phyloP scores from a whole-genome alignment of 2,888 invertebrate species.

The Hirtodrosophila trivittata region DNA sequence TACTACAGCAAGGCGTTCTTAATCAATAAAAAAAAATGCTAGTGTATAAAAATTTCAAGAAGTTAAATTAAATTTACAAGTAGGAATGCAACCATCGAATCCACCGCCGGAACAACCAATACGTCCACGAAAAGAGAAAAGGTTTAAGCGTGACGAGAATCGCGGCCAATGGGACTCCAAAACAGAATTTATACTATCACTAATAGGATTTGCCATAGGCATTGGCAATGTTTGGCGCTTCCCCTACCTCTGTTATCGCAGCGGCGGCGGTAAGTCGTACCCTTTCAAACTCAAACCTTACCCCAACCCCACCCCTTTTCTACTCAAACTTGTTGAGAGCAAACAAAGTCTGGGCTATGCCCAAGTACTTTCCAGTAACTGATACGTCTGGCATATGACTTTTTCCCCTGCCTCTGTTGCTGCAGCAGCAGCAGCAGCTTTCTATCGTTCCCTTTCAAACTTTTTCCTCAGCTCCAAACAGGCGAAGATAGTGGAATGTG shows the following conservation, averaged over 20 bases:
- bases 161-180: constrained; percentile 90
- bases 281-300: no score
- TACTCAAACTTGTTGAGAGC: no score
- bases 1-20: neutral
- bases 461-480: no score
- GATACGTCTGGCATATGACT: neutral
- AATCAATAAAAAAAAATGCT: neutral
- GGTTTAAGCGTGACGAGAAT: constrained; percentile 69
- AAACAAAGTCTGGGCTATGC: no score
- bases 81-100: constrained; percentile 5
- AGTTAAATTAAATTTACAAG: neutral
- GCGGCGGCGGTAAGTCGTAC: constrained; percentile 88
- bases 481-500: no score
- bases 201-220: constrained; percentile 93
- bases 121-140: constrained; percentile 24
- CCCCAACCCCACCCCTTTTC: neutral
- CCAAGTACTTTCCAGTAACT: constrained; percentile 1
- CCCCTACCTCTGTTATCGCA: constrained; percentile 93
- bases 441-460: no score
- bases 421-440: no score
- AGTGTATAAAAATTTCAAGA: no score
- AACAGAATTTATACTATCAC: constrained; percentile 91
- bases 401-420: no score
- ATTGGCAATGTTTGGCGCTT: constrained; percentile 95
- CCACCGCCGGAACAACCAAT: neutral